Percentiles rank a stretch among this genome's conserved stretches.
These are phyloP conservation scores for Thermophis baileyi DNA, from an alignment of 2,113 vertebrate species.

Conservation along the genomic window DNA sequence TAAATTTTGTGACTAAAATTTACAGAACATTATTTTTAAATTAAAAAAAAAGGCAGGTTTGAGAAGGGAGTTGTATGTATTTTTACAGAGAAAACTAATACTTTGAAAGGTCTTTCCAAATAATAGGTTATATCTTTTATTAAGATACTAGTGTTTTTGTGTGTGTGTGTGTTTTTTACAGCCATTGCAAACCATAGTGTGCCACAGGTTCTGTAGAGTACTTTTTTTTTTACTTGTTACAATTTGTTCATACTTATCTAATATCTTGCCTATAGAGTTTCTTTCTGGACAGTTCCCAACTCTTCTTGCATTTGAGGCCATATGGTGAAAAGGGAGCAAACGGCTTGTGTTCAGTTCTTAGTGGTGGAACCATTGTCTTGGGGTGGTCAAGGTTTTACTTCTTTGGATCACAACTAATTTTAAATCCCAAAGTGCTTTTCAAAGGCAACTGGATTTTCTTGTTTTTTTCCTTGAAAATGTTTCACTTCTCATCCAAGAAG, in stretches of 20 bases:
- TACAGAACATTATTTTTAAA: accelerated
- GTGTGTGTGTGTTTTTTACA: no score
- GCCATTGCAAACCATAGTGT: not conserved
- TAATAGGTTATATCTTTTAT: not conserved
- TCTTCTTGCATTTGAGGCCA: not conserved
- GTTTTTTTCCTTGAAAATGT: not conserved
- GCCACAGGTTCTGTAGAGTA: not conserved
- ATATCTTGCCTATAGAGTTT: not conserved
- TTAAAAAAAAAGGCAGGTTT: not conserved
- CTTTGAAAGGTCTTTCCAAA: not conserved
- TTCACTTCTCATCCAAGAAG: not conserved
- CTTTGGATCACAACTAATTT: not conserved
- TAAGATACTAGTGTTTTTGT: not conserved
- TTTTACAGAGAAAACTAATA: not conserved
- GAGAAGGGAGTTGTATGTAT: not conserved
- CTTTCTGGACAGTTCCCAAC: not conserved
- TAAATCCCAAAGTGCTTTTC: not conserved
- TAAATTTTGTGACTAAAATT: not conserved
- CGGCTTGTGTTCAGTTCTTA: not conserved
- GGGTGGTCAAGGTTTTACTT: not conserved
- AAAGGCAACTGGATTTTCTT: not conserved
- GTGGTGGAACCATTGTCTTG: not conserved
- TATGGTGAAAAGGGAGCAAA: not conserved
- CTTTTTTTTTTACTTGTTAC: not conserved
- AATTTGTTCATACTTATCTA: not conserved